phyloP scores from a whole-genome alignment of 2,113 vertebrate genomes.

The Sorex fumeus region DNA sequence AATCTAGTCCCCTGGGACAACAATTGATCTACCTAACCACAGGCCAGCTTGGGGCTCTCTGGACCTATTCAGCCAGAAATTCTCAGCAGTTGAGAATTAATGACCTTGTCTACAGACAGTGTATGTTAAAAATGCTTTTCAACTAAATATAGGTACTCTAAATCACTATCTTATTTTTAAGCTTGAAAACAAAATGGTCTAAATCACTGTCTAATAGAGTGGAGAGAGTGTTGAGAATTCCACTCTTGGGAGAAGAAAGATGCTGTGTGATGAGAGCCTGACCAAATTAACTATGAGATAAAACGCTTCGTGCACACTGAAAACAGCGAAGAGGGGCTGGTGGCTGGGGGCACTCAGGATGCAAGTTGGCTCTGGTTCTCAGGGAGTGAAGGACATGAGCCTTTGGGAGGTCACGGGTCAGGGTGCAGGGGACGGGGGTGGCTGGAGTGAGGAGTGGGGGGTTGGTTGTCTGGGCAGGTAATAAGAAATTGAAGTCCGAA shows the following conservation, averaged over 20 bases:
- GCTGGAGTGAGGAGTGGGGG: background rate
- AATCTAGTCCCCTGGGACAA: background rate
- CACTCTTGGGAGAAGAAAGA: background rate
- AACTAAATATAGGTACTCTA: slow-evolving; percentile 55
- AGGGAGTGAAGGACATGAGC: background rate
- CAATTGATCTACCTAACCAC: background rate
- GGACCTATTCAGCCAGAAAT: background rate
- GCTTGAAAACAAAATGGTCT: slow-evolving; percentile 43
- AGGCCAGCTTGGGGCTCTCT: background rate
- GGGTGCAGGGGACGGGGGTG: background rate
- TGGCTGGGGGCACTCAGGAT: background rate
- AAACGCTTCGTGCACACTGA: slow-evolving; percentile 1
- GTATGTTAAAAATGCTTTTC: slow-evolving; percentile 25
- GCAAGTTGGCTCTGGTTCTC: background rate
- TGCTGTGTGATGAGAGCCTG: slow-evolving; percentile 20
- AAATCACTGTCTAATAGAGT: slow-evolving; percentile 23
- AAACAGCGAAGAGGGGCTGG: background rate
- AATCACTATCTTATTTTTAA: slow-evolving; percentile 45
- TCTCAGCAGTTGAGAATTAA: slow-evolving; percentile 40
- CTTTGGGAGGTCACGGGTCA: no score
- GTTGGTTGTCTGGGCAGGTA: no score
- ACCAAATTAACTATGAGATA: slow-evolving; percentile 42
- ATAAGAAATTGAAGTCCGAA: no score
- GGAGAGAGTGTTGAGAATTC: background rate
- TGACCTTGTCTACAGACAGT: slow-evolving; percentile 12